phyloP scores from a whole-genome alignment of 2,888 invertebrate species.

The Limnephilus rhombicus region DNA sequence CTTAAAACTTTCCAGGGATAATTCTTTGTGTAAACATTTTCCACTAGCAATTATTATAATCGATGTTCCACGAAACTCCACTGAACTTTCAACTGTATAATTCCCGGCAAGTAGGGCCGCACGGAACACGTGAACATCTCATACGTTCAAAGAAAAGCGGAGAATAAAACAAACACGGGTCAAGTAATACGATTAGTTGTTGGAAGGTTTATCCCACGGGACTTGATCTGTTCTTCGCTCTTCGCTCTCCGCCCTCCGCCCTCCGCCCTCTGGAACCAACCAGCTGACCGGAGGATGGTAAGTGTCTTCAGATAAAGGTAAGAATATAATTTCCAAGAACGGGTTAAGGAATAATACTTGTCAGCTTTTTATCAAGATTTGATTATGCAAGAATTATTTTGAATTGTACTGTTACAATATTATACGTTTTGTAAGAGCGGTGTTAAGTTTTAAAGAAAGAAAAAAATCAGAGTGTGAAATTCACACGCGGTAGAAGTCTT shows the following conservation, averaged over 20 bases:
- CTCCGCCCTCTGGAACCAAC: neutral
- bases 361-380: neutral
- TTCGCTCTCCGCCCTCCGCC: neutral
- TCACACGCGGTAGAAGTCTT: too few species aligned
- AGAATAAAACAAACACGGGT: slow-evolving; percentile 12
- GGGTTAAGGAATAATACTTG: neutral
- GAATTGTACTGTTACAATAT: too few species aligned
- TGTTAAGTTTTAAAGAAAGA: too few species aligned
- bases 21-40: neutral
- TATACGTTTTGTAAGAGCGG: too few species aligned
- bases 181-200: slow-evolving; percentile 31
- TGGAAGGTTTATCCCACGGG: slow-evolving; percentile 17
- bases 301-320: neutral
- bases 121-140: slow-evolving; percentile 6
- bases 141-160: slow-evolving; percentile 2
- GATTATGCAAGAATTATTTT: neutral
- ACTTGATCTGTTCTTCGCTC: neutral
- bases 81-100: neutral
- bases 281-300: neutral
- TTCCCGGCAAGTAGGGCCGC: neutral
- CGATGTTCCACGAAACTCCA: neutral
- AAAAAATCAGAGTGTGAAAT: too few species aligned
- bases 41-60: neutral
- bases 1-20: neutral
- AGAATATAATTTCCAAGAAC: neutral